phyloP scores from a whole-genome alignment of 1,140 invertebrate species.

The Cydia amplana region DNA sequence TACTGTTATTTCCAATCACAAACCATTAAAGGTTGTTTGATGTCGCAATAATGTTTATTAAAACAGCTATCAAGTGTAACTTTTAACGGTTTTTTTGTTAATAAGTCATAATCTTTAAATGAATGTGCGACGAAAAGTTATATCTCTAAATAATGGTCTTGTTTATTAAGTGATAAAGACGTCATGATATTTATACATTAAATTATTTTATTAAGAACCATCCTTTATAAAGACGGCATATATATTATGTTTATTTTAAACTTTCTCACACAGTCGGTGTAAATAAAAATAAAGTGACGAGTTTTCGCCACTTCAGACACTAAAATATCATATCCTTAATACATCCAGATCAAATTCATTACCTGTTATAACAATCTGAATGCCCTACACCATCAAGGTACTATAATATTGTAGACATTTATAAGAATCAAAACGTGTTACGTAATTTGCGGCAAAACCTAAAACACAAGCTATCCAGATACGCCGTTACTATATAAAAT shows the following conservation, averaged over 20 bases:
- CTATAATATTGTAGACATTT: not conserved
- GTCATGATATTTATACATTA: not conserved
- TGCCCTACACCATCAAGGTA: too few relatives aligned
- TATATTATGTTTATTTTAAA: too few relatives aligned
- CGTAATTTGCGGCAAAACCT: not conserved
- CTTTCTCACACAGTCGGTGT: too few relatives aligned
- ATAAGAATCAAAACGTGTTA: not conserved
- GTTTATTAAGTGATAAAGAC: not conserved
- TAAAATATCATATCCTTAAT: too few relatives aligned
- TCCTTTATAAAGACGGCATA: too few relatives aligned
- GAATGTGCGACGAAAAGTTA: not conserved
- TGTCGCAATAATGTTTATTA: slow-evolving; percentile 10
- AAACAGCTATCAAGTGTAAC: not conserved
- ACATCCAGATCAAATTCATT: too few relatives aligned
- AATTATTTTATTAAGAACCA: too few relatives aligned
- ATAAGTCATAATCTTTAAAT: not conserved
- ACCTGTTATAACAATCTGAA: too few relatives aligned
- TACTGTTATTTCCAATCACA: slow-evolving; percentile 5
- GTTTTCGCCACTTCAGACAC: too few relatives aligned
- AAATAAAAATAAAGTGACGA: too few relatives aligned
- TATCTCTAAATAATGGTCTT: not conserved
- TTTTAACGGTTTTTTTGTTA: not conserved
- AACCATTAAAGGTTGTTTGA: slow-evolving; percentile 4
- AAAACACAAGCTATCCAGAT: not conserved
- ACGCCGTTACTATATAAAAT: slow-evolving; percentile 17